phyloP scores from a whole-genome alignment of 2,113 vertebrate species.

The Chinchilla lanigera region DNA sequence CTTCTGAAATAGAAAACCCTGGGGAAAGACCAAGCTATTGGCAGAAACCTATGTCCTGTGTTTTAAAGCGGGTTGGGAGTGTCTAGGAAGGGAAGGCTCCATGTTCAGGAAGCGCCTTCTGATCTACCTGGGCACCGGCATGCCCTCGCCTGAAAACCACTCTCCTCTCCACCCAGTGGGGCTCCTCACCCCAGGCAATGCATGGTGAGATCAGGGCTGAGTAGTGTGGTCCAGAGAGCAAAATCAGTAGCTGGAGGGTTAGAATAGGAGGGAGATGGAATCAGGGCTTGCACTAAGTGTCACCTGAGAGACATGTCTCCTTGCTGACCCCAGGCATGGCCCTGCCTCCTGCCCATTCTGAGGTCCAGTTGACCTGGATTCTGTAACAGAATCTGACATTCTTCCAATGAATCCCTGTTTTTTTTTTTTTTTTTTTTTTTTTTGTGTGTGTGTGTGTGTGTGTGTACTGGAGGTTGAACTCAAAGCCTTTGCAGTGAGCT shows the following conservation, averaged over 20 bases:
- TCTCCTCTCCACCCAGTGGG: too few species aligned
- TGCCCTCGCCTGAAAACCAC: not conserved
- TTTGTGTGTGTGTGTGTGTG: too few species aligned
- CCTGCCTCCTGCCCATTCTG: not conserved
- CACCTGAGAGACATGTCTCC: fast-evolving
- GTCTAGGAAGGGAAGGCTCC: not conserved
- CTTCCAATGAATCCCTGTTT: not conserved
- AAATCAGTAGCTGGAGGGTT: not conserved
- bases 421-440: too few species aligned
- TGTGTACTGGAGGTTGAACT: not conserved
- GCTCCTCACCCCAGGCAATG: not conserved
- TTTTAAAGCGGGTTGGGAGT: not conserved
- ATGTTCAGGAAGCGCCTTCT: not conserved
- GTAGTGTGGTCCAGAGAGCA: not conserved
- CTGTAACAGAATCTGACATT: not conserved
- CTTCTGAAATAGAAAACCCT: not conserved
- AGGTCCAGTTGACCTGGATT: not conserved
- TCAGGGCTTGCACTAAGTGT: not conserved
- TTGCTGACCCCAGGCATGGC: fast-evolving
- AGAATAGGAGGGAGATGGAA: not conserved
- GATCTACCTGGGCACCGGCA: too few species aligned
- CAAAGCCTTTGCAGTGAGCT: not conserved
- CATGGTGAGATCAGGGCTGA: not conserved
- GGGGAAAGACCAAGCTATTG: not conserved
- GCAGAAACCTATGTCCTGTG: not conserved